phyloP scores from a whole-genome alignment of 2,113 vertebrate genomes.

The Strix uralensis region DNA sequence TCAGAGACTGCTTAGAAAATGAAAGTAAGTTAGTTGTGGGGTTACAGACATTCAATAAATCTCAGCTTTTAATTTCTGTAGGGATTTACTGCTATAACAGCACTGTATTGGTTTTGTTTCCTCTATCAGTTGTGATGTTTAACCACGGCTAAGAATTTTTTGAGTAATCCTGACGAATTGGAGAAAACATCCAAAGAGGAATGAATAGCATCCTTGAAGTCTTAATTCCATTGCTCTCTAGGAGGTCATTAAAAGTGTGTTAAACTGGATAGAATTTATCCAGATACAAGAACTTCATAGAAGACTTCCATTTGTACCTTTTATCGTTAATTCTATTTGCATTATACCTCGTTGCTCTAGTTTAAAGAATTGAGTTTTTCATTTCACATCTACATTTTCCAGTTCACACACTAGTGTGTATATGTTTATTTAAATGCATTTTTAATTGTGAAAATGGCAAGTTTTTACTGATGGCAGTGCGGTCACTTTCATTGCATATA shows the following conservation, averaged over 20 bases:
- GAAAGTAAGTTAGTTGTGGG: not conserved
- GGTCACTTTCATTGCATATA: not conserved
- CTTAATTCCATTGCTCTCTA: not conserved
- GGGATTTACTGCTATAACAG: not conserved
- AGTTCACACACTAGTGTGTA: not conserved
- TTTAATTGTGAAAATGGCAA: slow-evolving; percentile 30
- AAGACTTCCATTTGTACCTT: not conserved
- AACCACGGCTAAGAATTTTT: slow-evolving; percentile 42
- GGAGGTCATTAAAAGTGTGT: not conserved
- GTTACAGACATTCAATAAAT: slow-evolving; percentile 16
- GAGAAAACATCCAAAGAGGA: not conserved
- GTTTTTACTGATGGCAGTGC: slow-evolving; percentile 9
- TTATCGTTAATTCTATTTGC: not conserved
- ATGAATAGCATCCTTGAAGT: slow-evolving; percentile 8
- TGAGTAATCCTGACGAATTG: not conserved
- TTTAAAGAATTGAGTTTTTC: not conserved
- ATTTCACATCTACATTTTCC: not conserved
- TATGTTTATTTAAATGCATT: not conserved
- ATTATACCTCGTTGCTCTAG: not conserved
- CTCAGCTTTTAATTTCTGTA: slow-evolving; percentile 24
- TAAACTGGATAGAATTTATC: slow-evolving; percentile 1
- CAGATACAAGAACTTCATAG: not conserved
- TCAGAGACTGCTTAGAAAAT: slow-evolving; percentile 19
- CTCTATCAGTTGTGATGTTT: slow-evolving; percentile 16
- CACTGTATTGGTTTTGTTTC: slow-evolving; percentile 1